Conservation (phyloP, 2,113 vertebrate species). For the Tiliqua scincoides region DNA sequence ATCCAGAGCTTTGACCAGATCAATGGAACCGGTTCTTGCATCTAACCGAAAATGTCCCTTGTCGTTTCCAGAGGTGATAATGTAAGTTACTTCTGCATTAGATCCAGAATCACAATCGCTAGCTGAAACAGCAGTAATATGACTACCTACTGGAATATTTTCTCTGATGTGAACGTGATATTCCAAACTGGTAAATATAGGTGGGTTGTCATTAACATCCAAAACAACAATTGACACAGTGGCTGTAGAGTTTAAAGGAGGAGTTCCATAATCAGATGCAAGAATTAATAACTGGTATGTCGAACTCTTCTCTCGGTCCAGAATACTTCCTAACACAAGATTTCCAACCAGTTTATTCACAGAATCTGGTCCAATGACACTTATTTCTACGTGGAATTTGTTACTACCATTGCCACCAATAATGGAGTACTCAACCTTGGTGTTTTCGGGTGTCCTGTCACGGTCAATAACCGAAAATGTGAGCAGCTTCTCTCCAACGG, state of each 20-base stretch:
- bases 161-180: slow-evolving; percentile 84
- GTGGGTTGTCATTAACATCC: slow-evolving; percentile 89
- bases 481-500: slow-evolving; percentile 78
- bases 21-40: slow-evolving; percentile 79
- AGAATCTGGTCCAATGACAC: slow-evolving; percentile 61
- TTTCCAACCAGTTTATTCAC: slow-evolving; percentile 72
- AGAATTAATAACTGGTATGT: slow-evolving; percentile 81
- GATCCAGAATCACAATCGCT: slow-evolving; percentile 80
- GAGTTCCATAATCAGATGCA: slow-evolving; percentile 80
- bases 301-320: slow-evolving; percentile 83
- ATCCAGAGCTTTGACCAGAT: slow-evolving; percentile 81
- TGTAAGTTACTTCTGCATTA: slow-evolving; percentile 81
- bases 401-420: slow-evolving; percentile 81
- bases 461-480: slow-evolving; percentile 80
- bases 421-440: slow-evolving; percentile 80
- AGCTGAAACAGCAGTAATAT: slow-evolving; percentile 81
- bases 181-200: slow-evolving; percentile 78
- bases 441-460: slow-evolving; percentile 82
- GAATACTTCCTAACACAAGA: slow-evolving; percentile 79
- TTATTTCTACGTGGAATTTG: slow-evolving; percentile 81
- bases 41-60: slow-evolving; percentile 81
- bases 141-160: slow-evolving; percentile 76
- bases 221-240: slow-evolving; percentile 81
- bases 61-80: slow-evolving; percentile 86
- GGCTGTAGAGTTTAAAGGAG: slow-evolving; percentile 81